phyloP scores from a whole-genome alignment of 2,797 vertebrate genomes.

The Rhodeus uyekii region DNA sequence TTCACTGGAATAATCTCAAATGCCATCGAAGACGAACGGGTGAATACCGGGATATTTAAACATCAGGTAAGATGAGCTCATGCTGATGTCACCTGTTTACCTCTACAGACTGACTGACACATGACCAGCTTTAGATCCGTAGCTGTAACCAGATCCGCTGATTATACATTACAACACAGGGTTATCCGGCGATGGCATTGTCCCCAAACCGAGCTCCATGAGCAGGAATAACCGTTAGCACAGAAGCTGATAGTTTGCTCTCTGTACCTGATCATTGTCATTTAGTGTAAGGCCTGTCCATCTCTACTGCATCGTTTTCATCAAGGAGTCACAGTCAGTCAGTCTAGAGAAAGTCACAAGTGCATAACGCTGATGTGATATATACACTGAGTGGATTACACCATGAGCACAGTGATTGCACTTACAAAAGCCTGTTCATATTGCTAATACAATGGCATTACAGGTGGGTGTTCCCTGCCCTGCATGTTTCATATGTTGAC shows the following conservation, averaged over 20 bases:
- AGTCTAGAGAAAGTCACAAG: background rate
- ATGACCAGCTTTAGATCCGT: background rate
- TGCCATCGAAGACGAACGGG: constrained; percentile 11
- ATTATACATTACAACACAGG: background rate
- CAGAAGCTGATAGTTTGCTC: background rate
- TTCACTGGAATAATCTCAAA: constrained; percentile 13
- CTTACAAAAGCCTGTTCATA: background rate
- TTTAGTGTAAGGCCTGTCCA: constrained; percentile 27
- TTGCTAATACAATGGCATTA: background rate
- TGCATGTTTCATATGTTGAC: background rate
- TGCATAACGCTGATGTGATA: background rate
- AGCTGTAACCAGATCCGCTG: constrained; percentile 17
- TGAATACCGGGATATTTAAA: constrained; percentile 9
- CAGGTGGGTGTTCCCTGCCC: background rate
- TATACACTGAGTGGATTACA: background rate
- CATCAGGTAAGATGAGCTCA: constrained; percentile 28
- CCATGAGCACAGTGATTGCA: background rate
- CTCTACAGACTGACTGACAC: constrained; percentile 12
- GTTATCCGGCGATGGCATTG: background rate
- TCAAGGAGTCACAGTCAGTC: background rate
- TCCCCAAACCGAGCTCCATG: background rate
- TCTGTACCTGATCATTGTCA: constrained; percentile 5
- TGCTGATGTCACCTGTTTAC: constrained; percentile 39
- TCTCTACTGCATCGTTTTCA: constrained; percentile 3
- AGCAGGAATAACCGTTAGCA: background rate